phyloP scores from a whole-genome alignment of 1,140 invertebrate genomes.

The Hormaphis cornu region DNA sequence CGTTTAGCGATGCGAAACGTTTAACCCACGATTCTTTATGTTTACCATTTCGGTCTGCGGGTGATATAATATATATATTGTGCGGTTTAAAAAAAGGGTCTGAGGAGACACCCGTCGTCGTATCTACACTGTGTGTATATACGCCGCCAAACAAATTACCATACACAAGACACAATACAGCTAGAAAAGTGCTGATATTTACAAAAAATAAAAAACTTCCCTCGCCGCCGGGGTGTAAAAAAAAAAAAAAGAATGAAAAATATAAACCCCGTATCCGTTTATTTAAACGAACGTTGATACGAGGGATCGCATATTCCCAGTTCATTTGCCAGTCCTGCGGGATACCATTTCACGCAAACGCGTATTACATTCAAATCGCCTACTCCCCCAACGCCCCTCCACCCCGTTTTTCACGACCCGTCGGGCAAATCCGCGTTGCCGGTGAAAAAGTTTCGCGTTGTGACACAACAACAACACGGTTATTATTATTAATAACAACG shows the following conservation, averaged over 20 bases:
- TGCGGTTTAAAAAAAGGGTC: constrained; percentile 31
- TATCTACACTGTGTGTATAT: too few species aligned
- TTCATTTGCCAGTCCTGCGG: constrained; percentile 30
- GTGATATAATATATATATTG: too few species aligned
- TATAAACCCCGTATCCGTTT: constrained; percentile 27
- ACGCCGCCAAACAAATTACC: constrained; percentile 24
- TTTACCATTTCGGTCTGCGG: constrained; percentile 22
- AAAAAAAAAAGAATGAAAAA: constrained; percentile 3
- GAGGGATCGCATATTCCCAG: constrained; percentile 31
- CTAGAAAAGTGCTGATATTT: constrained; percentile 31
- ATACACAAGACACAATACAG: constrained; percentile 26
- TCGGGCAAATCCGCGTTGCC: background rate
- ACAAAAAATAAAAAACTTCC: constrained; percentile 6
- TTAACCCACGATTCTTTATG: background rate
- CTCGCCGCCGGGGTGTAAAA: constrained; percentile 16
- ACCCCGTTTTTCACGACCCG: background rate
- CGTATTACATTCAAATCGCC: constrained; percentile 24
- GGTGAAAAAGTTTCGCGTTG: too few species aligned
- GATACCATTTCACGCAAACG: constrained; percentile 19
- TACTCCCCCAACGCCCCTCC: background rate
- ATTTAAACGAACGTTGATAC: constrained; percentile 31
- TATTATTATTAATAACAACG: constrained; percentile 22
- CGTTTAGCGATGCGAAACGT: background rate
- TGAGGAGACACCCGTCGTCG: constrained; percentile 7
- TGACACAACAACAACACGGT: constrained; percentile 15